Base-by-base conservation (phyloP, 2,797 vertebrate species). In the Merluccius polli region DNA sequence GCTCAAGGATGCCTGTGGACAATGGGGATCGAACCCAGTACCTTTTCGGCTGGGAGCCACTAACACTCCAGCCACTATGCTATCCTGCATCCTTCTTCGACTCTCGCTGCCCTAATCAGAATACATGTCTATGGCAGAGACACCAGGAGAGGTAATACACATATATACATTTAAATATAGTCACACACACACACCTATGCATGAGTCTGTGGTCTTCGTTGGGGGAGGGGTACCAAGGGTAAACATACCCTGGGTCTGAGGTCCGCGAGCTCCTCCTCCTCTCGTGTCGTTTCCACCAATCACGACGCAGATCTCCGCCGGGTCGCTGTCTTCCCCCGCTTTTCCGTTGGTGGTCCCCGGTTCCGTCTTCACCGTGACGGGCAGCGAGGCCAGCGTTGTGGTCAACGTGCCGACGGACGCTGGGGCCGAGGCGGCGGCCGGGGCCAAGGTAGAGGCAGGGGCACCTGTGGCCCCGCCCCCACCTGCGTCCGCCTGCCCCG, bases 241-340 rank as follows among this genome's bases (percentile, higher is more conserved):
- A 85, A 93, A 93, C 94, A 94, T 93, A 97, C 97, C 98, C 21
- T 98, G 96, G 1, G 95, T 94, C 92, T 97, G 98, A 87, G 97
- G 93, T 91, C 95, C 96, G 81, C 96, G 95, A 77, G 96, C 95
- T 0, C 94, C 96, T 21, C 78, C 85, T 82, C 81, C 73, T 79
- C 87, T 88, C 71, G 85, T 84, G 32, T 91, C 90, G 71, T 80
- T 89, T 77, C 95, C 96, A 0, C 97, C 98, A 10, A 99, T 97
- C 83, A 98, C 96, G 87, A 99, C 97, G 4, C 97, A 99, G 92
- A 99, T 99, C 91, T 99, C 98, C 0, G 97, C 97, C 0, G 98
- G 98, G 0, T 96, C 95, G n/a, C 91, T 88, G 0, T 94, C 84
- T 1, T 93, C 93, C 0, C 93, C 93, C 0, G 95, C 94, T 83